Evolutionary conservation across 2,888 invertebrate genomes (phyloP).

Genomic region (Cremastinae sp.): DNA sequence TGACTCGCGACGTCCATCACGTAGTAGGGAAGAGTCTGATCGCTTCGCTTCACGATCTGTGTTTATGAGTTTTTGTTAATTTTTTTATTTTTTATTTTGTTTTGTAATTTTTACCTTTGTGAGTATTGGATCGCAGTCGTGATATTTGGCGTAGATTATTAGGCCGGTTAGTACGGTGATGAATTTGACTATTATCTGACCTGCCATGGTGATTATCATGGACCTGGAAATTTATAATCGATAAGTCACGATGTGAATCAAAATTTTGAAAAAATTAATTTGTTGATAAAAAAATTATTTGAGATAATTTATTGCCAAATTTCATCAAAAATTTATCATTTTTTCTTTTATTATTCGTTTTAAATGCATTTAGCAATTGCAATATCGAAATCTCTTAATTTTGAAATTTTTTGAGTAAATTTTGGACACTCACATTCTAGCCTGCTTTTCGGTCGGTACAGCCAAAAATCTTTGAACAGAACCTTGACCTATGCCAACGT

Average conservation of each 20-base stretch:
- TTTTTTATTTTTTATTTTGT: background rate
- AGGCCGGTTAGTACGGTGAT: conserved; percentile 83
- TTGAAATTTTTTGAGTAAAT: too few relatives aligned
- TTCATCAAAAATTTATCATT: too few relatives aligned
- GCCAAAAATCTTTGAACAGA: conserved; percentile 84
- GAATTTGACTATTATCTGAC: conserved; percentile 82
- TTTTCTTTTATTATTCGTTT: too few relatives aligned
- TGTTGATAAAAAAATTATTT: too few relatives aligned
- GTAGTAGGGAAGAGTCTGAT: conserved; percentile 86
- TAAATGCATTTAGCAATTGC: background rate
- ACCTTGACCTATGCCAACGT: conserved; percentile 83
- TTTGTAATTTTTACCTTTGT: conserved; percentile 77
- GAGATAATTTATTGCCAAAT: too few relatives aligned
- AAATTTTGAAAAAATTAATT: too few relatives aligned
- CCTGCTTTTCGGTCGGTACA: conserved; percentile 82
- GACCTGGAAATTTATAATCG: conserved; percentile 72
- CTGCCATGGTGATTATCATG: conserved; percentile 78
- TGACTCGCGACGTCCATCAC: conserved; percentile 85
- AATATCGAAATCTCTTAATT: background rate
- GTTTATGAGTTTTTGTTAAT: background rate
- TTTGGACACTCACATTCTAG: conserved; percentile 81
- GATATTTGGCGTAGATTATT: conserved; percentile 84
- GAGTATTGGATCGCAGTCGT: conserved; percentile 85
- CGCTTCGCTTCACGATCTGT: conserved; percentile 69
- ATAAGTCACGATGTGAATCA: too few relatives aligned